Evolutionary conservation across 2,113 vertebrate species (phyloP), one percentile per base, ranked within the genome.

Genomic region (Hirundichthys speculiger): DNA sequence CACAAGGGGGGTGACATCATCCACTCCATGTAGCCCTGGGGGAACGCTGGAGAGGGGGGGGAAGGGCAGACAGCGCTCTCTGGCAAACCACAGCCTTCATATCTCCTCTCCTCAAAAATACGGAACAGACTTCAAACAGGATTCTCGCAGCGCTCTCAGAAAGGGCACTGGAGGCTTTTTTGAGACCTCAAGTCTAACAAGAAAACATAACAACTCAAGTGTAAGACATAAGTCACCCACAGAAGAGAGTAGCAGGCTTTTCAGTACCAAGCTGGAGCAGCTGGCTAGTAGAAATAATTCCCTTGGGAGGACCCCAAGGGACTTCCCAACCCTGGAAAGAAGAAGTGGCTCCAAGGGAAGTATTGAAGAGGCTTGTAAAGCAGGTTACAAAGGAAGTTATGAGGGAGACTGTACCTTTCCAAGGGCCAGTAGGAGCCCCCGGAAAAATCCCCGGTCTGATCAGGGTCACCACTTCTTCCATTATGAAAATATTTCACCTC

Each of bases 221-320:
- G 51, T 49, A 22, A 77, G 90, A 75, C 52, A 66, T 13, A 95
- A 91, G 84, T 94, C 93, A 0, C 69, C 90, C 18, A 79, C 39
- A 15, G 85, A 87, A 1, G 93, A 94, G 57, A 95, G 92, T 63
- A 93, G 95, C 78, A 96, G 93, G 75, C 93, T 95, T 49, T 97
- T 97, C 83, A 96, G 91, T 54, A 93, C 94, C 77, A 98, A 96
- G 89, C 83, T 96, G 40, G 95, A 98, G 79, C 96, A 96, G 79
- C 88, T 98, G 0, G 90, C 93, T 55, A 92, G 90, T 77, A 93
- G 95, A 78, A 94, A 93, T 48, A 95, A 92, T 77, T 98, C 95
- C 1, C 92, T 95, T 0, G 94, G 94, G 67, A 92, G 93, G 79
- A 82, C 85, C 88, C 88, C 75, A 6, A 79, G 80, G 87, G 93